Percentiles rank a stretch among this genome's conserved stretches.
Conservation (phyloP, 2,797 vertebrate species). For the Streptopelia turtur region DNA sequence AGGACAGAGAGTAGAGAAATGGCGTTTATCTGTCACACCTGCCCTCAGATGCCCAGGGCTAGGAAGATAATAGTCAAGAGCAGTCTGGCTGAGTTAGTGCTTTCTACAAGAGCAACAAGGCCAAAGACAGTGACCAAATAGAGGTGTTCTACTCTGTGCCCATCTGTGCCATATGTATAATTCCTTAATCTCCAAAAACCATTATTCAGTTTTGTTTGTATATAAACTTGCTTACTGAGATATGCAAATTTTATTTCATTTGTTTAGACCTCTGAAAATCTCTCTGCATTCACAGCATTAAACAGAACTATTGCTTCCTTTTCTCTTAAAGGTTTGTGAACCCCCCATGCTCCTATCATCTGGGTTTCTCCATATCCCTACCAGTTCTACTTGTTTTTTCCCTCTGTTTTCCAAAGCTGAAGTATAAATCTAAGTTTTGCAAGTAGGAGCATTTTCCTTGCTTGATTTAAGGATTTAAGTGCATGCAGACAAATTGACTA, state of each 20-base stretch:
- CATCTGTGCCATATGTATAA: neutral
- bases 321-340: neutral
- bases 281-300: neutral
- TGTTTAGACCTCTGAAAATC: neutral
- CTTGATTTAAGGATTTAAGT: neutral
- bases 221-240: neutral
- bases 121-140: neutral
- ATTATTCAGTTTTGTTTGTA: neutral
- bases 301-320: neutral
- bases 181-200: neutral
- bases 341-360: neutral
- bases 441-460: neutral
- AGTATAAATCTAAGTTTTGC: neutral
- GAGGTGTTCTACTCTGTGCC: neutral
- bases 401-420: neutral
- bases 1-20: neutral
- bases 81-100: neutral
- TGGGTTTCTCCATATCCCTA: neutral
- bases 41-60: neutral
- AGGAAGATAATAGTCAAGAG: neutral
- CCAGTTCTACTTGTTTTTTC: neutral
- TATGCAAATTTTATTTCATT: neutral
- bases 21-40: neutral
- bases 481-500: neutral
- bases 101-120: neutral